Evolutionary conservation across 2,113 vertebrate species (phyloP).

Genomic region (Planiliza haematocheilus): DNA sequence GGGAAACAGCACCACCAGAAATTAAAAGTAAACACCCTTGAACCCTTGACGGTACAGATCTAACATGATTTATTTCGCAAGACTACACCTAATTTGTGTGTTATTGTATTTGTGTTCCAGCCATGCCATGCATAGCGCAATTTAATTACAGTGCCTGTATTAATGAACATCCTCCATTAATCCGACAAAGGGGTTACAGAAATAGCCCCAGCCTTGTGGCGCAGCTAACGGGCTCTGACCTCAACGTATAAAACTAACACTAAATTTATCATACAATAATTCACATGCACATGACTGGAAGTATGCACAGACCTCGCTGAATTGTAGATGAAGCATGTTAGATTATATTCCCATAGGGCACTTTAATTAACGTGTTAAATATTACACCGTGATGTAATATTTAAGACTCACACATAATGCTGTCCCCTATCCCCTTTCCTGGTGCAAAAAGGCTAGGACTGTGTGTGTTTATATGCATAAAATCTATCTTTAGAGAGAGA

Average conservation of each 20-base stretch:
- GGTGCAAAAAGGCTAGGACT: background rate
- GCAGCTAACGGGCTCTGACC: slow-evolving; percentile 38
- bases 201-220: slow-evolving; percentile 52
- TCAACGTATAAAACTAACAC: slow-evolving; percentile 25
- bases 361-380: slow-evolving; percentile 72
- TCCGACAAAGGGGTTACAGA: slow-evolving; percentile 39
- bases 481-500: slow-evolving; percentile 1
- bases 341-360: slow-evolving; percentile 29
- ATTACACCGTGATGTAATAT: slow-evolving; percentile 57
- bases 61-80: slow-evolving; percentile 31
- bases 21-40: background rate
- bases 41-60: background rate
- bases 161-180: slow-evolving; percentile 58
- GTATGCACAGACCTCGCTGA: slow-evolving; percentile 19
- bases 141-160: slow-evolving; percentile 53
- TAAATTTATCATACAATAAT: slow-evolving; percentile 32
- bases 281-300: background rate
- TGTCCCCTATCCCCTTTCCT: background rate
- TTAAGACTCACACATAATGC: slow-evolving; percentile 35
- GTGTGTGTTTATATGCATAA: background rate
- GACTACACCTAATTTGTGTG: slow-evolving; percentile 5
- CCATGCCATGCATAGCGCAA: slow-evolving; percentile 29
- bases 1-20: background rate
- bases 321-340: slow-evolving; percentile 36
- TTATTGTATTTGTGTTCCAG: slow-evolving; percentile 40